Percentiles rank a stretch among this genome's conserved stretches.
phyloP scores from a whole-genome alignment of 2,113 vertebrate genomes.

The Plecotus auritus region DNA sequence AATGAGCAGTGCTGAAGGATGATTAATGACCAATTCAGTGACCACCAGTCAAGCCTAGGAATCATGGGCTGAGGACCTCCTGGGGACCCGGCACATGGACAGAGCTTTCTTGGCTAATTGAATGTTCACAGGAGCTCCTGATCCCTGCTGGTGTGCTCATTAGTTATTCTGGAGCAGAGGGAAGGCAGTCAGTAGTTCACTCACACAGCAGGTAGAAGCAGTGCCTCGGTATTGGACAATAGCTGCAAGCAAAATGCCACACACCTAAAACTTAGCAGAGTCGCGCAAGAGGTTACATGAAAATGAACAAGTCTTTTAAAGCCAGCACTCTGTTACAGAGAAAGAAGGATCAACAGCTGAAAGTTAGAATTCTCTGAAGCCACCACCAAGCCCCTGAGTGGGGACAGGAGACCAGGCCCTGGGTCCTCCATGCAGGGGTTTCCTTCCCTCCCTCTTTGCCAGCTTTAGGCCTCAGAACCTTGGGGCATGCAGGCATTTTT shows the following conservation, averaged over 20 bases:
- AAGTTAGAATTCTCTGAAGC: not conserved
- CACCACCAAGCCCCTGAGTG: rapidly evolving
- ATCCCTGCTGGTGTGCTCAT: constrained; percentile 35
- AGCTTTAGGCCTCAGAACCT: not conserved
- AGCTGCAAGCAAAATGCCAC: rapidly evolving
- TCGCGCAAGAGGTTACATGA: not conserved
- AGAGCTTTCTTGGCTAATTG: constrained; percentile 57
- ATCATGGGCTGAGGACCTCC: not conserved
- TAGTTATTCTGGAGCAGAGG: not conserved
- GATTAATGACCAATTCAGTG: constrained; percentile 2
- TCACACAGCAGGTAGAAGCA: not conserved
- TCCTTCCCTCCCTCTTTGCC: too few relatives aligned
- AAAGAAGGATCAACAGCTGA: not conserved
- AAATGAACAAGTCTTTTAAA: not conserved
- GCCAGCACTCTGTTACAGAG: not conserved
- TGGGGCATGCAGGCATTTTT: rapidly evolving
- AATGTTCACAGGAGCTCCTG: not conserved
- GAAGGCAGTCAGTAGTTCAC: not conserved
- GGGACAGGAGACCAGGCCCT: not conserved
- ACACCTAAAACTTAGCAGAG: not conserved
- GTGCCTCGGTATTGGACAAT: not conserved
- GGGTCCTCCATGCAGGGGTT: too few relatives aligned
- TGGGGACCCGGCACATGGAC: not conserved
- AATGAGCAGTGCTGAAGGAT: not conserved
- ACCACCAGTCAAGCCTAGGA: not conserved